Percentiles rank a stretch among this genome's conserved stretches.
phyloP scores from a whole-genome alignment of 2,113 vertebrate species.

The Colistium nudipinnis region DNA sequence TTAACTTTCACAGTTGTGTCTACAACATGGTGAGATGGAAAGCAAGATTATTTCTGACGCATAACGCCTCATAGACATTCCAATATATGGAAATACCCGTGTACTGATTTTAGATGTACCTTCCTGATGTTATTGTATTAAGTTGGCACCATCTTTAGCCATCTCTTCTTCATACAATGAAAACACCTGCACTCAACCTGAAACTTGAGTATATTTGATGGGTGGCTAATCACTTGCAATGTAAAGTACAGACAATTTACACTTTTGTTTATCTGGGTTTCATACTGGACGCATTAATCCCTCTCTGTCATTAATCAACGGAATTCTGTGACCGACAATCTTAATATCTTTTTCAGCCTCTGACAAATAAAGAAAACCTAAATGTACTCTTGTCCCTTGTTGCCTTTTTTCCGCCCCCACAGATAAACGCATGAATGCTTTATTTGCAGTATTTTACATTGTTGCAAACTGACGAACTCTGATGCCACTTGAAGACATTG shows the following conservation, averaged over 20 bases:
- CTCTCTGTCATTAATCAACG: conserved; percentile 1
- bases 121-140: background rate
- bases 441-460: background rate
- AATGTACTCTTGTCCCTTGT: background rate
- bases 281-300: conserved; percentile 2
- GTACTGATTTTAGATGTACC: conserved; percentile 12
- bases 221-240: conserved; percentile 6
- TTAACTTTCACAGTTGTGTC: conserved; percentile 1
- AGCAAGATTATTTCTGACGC: conserved; percentile 24
- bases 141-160: background rate
- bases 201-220: background rate
- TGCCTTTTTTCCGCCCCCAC: background rate
- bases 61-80: conserved; percentile 62
- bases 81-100: conserved; percentile 32
- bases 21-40: conserved; percentile 10
- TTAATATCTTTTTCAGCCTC: background rate
- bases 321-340: conserved; percentile 36
- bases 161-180: background rate
- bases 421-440: background rate
- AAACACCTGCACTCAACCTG: conserved; percentile 1
- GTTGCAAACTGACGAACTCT: background rate
- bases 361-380: conserved; percentile 46
- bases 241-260: conserved; percentile 16
- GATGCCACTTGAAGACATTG: too few relatives aligned
- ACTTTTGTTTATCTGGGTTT: conserved; percentile 15